These are phyloP conservation scores for Nipponia nippon DNA, from an alignment of 2,113 vertebrate genomes.

Conservation along the genomic window DNA sequence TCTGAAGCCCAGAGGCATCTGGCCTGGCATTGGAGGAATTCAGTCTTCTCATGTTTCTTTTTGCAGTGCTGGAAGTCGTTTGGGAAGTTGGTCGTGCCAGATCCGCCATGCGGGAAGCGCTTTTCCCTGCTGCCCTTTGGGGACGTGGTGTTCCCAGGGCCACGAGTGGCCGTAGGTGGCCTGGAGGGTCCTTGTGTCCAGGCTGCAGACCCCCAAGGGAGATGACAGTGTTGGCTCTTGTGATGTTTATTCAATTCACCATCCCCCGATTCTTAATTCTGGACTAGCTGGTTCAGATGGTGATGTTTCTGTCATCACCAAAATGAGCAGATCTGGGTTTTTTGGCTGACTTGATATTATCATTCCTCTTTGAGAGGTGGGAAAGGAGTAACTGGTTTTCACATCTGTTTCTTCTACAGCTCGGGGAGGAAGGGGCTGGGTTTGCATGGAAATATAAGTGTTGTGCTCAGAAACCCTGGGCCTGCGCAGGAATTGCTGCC, in stretches of 20 bases:
- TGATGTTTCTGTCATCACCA: background rate
- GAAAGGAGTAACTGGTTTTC: background rate
- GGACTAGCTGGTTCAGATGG: background rate
- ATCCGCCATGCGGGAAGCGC: background rate
- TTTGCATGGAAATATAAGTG: background rate
- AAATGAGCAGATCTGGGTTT: background rate
- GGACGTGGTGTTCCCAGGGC: background rate
- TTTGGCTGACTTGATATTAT: background rate
- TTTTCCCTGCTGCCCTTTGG: background rate
- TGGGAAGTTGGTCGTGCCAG: background rate
- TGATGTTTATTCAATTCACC: background rate
- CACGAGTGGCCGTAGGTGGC: fast-evolving
- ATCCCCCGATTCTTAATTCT: background rate
- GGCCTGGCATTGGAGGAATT: background rate
- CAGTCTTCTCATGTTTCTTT: background rate
- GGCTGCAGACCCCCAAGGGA: background rate
- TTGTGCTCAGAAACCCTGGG: background rate
- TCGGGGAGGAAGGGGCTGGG: background rate
- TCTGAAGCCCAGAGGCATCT: background rate
- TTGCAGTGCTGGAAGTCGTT: background rate
- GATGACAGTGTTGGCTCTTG: background rate
- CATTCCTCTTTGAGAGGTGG: background rate
- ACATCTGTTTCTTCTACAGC: background rate
- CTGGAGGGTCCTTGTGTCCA: background rate
- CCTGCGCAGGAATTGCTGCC: background rate